phyloP scores from a whole-genome alignment of 2,113 vertebrate genomes.

The Coracopsis vasa region DNA sequence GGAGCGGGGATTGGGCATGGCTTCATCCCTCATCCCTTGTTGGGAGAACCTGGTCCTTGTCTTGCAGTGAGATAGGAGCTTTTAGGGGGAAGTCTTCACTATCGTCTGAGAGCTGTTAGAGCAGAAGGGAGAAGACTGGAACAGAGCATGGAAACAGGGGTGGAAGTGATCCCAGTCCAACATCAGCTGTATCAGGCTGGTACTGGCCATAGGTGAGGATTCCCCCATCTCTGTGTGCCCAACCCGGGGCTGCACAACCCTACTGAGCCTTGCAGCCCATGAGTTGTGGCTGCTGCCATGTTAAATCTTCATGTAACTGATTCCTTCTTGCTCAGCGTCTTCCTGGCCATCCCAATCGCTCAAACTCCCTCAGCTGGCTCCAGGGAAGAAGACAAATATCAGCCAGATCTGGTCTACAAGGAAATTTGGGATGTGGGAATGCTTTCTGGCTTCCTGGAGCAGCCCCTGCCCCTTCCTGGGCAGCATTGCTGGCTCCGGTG shows the following conservation, averaged over 20 bases:
- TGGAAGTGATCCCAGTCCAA: not conserved
- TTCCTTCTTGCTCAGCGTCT: not conserved
- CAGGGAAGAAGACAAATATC: not conserved
- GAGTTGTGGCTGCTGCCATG: not conserved
- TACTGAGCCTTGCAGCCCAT: not conserved
- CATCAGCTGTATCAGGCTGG: not conserved
- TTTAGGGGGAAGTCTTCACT: not conserved
- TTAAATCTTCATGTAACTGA: not conserved
- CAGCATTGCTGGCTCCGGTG: rapidly evolving
- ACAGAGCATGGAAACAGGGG: rapidly evolving
- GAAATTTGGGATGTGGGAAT: rapidly evolving
- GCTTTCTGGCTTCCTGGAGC: not conserved
- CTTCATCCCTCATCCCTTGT: not conserved
- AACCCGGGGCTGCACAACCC: too few species aligned
- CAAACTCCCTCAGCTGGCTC: not conserved
- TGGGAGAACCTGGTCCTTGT: not conserved
- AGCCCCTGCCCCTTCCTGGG: not conserved
- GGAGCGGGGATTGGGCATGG: not conserved
- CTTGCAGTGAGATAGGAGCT: not conserved
- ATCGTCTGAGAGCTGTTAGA: not conserved
- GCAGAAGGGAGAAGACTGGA: not conserved
- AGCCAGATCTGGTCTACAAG: not conserved
- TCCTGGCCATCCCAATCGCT: not conserved
- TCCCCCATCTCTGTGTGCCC: rapidly evolving
- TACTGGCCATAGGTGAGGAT: rapidly evolving